These are phyloP conservation scores for Oxyura jamaicensis DNA, from an alignment of 2,113 vertebrate species.

Conservation along the genomic window DNA sequence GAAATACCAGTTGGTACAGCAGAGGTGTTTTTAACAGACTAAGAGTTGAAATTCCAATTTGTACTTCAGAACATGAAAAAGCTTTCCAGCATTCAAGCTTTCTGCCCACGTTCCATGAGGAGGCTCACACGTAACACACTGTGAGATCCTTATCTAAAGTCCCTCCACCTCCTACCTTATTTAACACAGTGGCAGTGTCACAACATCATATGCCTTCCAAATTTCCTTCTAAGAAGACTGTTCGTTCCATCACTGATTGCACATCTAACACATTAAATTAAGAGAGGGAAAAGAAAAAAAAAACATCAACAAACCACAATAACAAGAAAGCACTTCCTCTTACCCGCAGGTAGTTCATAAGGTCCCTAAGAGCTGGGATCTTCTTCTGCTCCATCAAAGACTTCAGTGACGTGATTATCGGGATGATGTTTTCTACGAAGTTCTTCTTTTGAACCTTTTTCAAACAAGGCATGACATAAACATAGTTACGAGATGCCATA, in stretches of 20 bases:
- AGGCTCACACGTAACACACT: slow-evolving; percentile 19
- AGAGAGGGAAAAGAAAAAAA: not conserved
- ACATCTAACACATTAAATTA: not conserved
- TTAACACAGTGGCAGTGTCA: slow-evolving; percentile 44
- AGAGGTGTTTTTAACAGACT: slow-evolving; percentile 69
- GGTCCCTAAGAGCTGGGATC: slow-evolving; percentile 87
- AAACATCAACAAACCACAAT: no score
- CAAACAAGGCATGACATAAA: not conserved
- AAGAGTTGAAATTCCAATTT: slow-evolving; percentile 22
- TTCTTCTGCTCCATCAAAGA: slow-evolving; percentile 86
- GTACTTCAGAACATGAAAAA: slow-evolving; percentile 25
- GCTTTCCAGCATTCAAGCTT: not conserved
- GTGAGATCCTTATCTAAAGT: slow-evolving; percentile 13
- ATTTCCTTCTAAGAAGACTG: slow-evolving; percentile 15
- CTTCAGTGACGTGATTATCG: slow-evolving; percentile 90
- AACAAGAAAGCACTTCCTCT: not conserved
- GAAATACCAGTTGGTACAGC: slow-evolving; percentile 69
- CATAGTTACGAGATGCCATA: not conserved
- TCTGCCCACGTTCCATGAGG: slow-evolving; percentile 41
- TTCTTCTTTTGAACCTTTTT: slow-evolving; percentile 93
- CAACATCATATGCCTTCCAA: slow-evolving; percentile 10
- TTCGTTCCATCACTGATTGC: not conserved
- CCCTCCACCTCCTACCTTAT: slow-evolving; percentile 40
- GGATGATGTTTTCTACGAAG: slow-evolving; percentile 92
- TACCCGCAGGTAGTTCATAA: slow-evolving; percentile 93